A percentile compares a stretch with the other conserved stretches of the same genome.
Conservation (phyloP, 1,140 invertebrate genomes). For the Drosophila biarmipes region DNA sequence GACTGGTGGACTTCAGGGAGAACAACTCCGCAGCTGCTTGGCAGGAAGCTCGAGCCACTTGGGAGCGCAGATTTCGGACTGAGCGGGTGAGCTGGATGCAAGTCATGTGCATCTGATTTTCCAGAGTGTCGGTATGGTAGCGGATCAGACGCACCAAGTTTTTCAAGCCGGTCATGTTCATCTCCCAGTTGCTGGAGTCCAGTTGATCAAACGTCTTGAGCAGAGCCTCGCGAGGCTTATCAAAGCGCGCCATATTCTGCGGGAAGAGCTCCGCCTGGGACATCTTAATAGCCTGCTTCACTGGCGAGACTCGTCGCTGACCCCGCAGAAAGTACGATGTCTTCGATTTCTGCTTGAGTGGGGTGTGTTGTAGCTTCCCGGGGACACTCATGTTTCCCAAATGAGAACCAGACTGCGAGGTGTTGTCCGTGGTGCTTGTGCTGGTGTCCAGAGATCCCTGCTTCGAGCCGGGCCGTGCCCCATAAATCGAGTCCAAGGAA, state of each 20-base stretch:
- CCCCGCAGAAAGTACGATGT: slow-evolving; percentile 65
- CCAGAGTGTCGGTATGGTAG: slow-evolving; percentile 88
- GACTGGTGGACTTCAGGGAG: slow-evolving; percentile 87
- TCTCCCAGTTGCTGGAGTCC: slow-evolving; percentile 93
- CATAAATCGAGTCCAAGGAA: slow-evolving; percentile 72
- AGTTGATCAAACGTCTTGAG: slow-evolving; percentile 88
- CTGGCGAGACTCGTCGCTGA: slow-evolving; percentile 72
- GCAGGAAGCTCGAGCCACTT: slow-evolving; percentile 94
- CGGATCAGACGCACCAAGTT: slow-evolving; percentile 89
- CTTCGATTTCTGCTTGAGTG: slow-evolving; percentile 75
- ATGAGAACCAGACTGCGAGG: slow-evolving; percentile 52
- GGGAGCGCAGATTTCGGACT: slow-evolving; percentile 94
- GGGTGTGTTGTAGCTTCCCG: slow-evolving; percentile 46
- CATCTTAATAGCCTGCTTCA: slow-evolving; percentile 77
- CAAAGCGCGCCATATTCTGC: slow-evolving; percentile 74
- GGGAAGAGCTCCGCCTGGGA: slow-evolving; percentile 75
- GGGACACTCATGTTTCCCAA: slow-evolving; percentile 27
- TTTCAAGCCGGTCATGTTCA: slow-evolving; percentile 91
- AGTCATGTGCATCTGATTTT: slow-evolving; percentile 87
- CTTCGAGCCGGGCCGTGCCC: slow-evolving; percentile 55
- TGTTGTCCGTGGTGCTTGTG: slow-evolving; percentile 59
- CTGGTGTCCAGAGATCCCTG: slow-evolving; percentile 59
- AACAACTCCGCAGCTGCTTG: slow-evolving; percentile 92
- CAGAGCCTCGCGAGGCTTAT: slow-evolving; percentile 88
- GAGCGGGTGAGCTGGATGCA: slow-evolving; percentile 90